Percentiles rank a stretch among this genome's conserved stretches.
phyloP scores from a whole-genome alignment of 2,888 invertebrate species.

The Flexamia atlantica region DNA sequence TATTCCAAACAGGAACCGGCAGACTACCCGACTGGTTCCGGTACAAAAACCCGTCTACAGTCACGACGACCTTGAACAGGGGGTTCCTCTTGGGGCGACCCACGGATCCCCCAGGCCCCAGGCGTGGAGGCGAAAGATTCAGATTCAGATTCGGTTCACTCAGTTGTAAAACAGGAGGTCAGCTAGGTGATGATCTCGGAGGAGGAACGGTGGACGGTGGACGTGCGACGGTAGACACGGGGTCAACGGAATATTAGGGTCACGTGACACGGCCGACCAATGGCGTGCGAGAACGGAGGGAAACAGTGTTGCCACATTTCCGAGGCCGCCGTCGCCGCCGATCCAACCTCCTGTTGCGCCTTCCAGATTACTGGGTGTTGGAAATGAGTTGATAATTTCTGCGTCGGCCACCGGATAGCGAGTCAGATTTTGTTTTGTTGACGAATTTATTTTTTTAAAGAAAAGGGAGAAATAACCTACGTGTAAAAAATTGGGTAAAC shows the following conservation, averaged over 20 bases:
- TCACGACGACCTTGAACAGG: not conserved
- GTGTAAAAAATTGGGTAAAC: too few species aligned
- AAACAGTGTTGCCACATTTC: constrained; percentile 49
- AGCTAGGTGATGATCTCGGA: constrained; percentile 51
- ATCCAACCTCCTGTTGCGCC: not conserved
- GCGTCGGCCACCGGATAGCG: too few species aligned
- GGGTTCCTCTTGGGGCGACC: not conserved
- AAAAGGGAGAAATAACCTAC: too few species aligned
- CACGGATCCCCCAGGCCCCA: not conserved
- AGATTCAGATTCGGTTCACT: too few species aligned
- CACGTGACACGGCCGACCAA: constrained; percentile 48
- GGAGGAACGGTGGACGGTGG: not conserved
- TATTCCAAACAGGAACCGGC: constrained; percentile 47
- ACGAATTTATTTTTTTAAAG: too few species aligned
- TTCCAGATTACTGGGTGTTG: constrained; percentile 1
- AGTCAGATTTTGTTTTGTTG: too few species aligned
- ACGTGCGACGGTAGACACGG: constrained; percentile 29
- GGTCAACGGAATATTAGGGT: constrained; percentile 60
- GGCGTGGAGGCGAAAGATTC: not conserved
- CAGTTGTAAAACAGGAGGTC: constrained; percentile 27
- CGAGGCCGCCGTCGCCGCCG: constrained; percentile 23
- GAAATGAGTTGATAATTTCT: too few species aligned
- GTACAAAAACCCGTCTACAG: constrained; percentile 14
- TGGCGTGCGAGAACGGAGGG: constrained; percentile 35
- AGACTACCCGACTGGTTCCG: not conserved